Evolutionary conservation across 2,797 vertebrate genomes (phyloP).

Genomic region (Melanotaenia pygmaea): DNA sequence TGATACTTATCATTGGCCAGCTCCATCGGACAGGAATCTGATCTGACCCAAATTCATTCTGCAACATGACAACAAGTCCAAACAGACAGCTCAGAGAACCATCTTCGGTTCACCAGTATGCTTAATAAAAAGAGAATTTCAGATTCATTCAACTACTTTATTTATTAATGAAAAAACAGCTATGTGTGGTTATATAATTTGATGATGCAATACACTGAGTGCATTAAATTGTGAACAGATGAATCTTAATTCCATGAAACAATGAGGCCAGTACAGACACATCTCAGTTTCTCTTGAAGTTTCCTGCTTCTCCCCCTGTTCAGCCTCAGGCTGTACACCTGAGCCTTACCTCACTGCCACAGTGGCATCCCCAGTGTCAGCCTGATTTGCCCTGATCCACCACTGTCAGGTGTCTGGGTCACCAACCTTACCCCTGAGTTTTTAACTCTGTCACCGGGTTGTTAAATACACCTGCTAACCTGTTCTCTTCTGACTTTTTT

Average conservation of each 20-base stretch:
- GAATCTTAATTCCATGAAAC: not conserved
- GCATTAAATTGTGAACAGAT: not conserved
- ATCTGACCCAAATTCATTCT: too few relatives aligned
- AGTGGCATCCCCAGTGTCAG: slow-evolving; percentile 11
- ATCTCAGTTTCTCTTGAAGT: not conserved
- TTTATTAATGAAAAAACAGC: not conserved
- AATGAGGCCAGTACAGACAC: not conserved
- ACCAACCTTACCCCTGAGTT: slow-evolving; percentile 12
- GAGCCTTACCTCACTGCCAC: not conserved
- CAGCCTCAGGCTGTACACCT: slow-evolving; percentile 10
- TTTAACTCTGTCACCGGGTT: slow-evolving; percentile 15
- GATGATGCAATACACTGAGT: not conserved
- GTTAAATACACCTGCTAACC: slow-evolving; percentile 2
- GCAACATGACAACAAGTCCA: too few relatives aligned
- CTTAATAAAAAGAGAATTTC: too few relatives aligned
- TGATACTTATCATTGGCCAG: too few relatives aligned
- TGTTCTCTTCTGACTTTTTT: not conserved
- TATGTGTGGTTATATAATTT: not conserved
- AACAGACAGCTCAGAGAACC: too few relatives aligned
- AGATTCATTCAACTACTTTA: not conserved
- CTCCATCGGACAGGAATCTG: too few relatives aligned
- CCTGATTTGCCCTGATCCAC: slow-evolving; percentile 1
- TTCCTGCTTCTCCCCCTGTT: not conserved
- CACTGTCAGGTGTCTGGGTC: slow-evolving; percentile 5
- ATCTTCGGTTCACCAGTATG: too few relatives aligned